Evolutionary conservation across 2,888 invertebrate species (phyloP).

Genomic region (Mimumesa dahlbomi): DNA sequence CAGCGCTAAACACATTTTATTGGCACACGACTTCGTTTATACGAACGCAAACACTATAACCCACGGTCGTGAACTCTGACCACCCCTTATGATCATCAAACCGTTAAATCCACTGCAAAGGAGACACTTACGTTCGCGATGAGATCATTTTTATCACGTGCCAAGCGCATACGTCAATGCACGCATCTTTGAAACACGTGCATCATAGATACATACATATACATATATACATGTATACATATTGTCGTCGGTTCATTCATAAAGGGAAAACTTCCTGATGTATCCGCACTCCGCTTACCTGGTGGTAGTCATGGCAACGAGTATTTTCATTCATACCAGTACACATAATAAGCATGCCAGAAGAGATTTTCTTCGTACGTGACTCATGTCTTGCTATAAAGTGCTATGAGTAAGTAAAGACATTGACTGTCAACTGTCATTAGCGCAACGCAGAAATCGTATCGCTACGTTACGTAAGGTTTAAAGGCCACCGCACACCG

Average conservation of each 20-base stretch:
- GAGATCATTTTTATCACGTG: conserved; percentile 29
- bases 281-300: conserved; percentile 51
- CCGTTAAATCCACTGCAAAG: conserved; percentile 19
- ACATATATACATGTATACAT: no score
- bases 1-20: no score
- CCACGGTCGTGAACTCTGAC: conserved; percentile 32
- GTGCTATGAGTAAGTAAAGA: conserved; percentile 6
- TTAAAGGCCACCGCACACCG: no score
- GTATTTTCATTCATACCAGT: conserved; percentile 58
- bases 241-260: conserved; percentile 55
- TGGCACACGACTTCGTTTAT: neutral
- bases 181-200: neutral
- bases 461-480: conserved; percentile 33
- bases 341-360: conserved; percentile 35
- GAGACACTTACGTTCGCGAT: conserved; percentile 10
- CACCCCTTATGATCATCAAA: conserved; percentile 24
- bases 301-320: conserved; percentile 48
- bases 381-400: conserved; percentile 27
- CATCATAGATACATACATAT: no score
- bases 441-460: conserved; percentile 16
- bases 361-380: conserved; percentile 26
- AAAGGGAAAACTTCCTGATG: conserved; percentile 43
- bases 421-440: conserved; percentile 31
- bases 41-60: neutral
- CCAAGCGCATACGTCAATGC: conserved; percentile 17